A percentile compares a stretch with the other conserved stretches of the same genome.
Conservation (phyloP, 1,140 invertebrate species). For the Sinonovacula constricta region DNA sequence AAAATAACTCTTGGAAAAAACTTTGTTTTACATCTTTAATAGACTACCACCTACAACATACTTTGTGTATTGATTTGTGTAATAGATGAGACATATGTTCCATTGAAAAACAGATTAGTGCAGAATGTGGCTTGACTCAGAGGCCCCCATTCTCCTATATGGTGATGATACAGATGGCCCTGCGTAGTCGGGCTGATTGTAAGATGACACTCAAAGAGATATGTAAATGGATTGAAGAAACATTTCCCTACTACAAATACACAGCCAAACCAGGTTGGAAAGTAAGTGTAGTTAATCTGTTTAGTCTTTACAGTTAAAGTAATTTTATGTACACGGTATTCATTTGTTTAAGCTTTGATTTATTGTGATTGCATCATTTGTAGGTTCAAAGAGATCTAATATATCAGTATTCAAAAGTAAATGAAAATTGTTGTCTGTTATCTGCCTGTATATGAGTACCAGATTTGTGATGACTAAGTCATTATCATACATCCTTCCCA, state of each 20-base stretch:
- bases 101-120: constrained; percentile 62
- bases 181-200: constrained; percentile 82
- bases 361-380: no score
- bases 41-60: neutral
- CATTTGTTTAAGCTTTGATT: no score
- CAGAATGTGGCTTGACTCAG: constrained; percentile 69
- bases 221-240: constrained; percentile 79
- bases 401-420: no score
- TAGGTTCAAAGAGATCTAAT: no score
- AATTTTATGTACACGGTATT: no score
- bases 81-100: no score
- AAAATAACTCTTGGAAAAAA: neutral
- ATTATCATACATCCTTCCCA: no score
- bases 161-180: constrained; percentile 84
- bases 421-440: no score
- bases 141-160: constrained; percentile 84
- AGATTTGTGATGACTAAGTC: no score
- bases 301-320: no score
- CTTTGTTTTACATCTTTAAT: neutral
- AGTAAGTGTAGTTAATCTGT: constrained; percentile 77
- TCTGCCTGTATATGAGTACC: no score
- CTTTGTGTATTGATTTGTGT: neutral
- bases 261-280: constrained; percentile 84
- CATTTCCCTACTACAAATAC: constrained; percentile 82
- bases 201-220: constrained; percentile 80